Percentiles rank a stretch among this genome's conserved stretches.
Evolutionary conservation across 2,113 vertebrate genomes (phyloP).

Genomic region (Heloderma charlesbogerti): DNA sequence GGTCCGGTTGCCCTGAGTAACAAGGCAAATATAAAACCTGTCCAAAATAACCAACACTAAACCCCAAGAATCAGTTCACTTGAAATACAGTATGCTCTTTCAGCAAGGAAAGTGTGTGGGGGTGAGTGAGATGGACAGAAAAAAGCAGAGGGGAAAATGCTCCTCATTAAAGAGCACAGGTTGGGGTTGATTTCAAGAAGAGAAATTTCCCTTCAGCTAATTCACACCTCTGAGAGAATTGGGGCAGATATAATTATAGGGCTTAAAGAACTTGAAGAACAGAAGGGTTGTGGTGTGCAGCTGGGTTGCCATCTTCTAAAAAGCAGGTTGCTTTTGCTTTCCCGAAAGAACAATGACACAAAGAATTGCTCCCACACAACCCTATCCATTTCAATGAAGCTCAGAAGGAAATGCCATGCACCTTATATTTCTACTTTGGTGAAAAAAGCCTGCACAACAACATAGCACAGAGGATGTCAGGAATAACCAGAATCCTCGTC

Average conservation of each 20-base stretch:
- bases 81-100: rapidly evolving
- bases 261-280: slow-evolving; percentile 23
- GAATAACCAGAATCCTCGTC: too few species aligned
- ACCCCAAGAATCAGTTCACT: not conserved
- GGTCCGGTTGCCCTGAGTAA: not conserved
- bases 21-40: slow-evolving; percentile 7
- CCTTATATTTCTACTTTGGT: not conserved
- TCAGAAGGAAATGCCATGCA: not conserved
- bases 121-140: not conserved
- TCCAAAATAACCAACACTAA: not conserved
- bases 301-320: slow-evolving; percentile 13
- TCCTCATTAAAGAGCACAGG: slow-evolving; percentile 17
- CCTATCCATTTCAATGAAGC: not conserved
- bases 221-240: slow-evolving; percentile 36
- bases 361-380: not conserved
- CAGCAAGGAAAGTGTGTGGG: not conserved
- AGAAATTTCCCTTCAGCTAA: slow-evolving; percentile 26
- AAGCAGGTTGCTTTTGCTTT: not conserved
- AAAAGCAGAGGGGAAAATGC: slow-evolving; percentile 35
- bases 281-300: slow-evolving; percentile 16
- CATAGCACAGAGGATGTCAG: not conserved
- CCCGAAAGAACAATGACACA: slow-evolving; percentile 12
- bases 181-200: not conserved
- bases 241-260: slow-evolving; percentile 58
- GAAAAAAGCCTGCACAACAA: not conserved